Evolutionary conservation across 1,140 invertebrate species (phyloP), one percentile per base, ranked within the genome.

Genomic region (Harlomillsia oculata): DNA sequence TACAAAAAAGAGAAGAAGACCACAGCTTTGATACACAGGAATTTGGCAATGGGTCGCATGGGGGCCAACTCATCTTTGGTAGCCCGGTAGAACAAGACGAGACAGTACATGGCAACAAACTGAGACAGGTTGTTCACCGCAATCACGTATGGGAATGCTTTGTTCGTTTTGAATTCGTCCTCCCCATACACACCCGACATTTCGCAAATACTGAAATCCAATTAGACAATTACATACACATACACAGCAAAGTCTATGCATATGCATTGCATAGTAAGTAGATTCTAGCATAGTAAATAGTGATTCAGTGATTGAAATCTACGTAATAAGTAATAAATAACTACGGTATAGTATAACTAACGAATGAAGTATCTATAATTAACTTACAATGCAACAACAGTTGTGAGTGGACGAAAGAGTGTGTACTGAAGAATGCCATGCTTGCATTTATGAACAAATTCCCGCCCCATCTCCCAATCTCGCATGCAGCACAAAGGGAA

Each of bases 1-100:
- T 81, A 95, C 91, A 95, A 96, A 74, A 97, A 97, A 51, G 92
- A 95, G 68, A 96, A 91, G 75, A 97, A 97, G 13, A 97, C 89
- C 51, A 97, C 93, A 67, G 89, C 87, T 78, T 97, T 97, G 57
- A 97, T 95, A 71, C 93, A 97, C n/a, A 97, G 75, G 75, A 97
- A 97, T 74, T 97, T 97, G 53, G 87, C 85, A 62, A 97, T 78
- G 6, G 93, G 92, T 68, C 85, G 85, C 83, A 97, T 92, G 16
- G 91, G 90, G 63, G 81, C 79, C 5, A 97, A 72, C 72, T 94
- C 88, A 60, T 83, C 78, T 66, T 81, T 80, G 72, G 88, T 92
- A 9, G 89, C 90, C 73, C 79, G 81, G 70, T 97, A 97, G 71
- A 97, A 97, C 48, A 97, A 74, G 5, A 96, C 86, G 46, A 97